These are phyloP conservation scores for Sminthopsis crassicaudata DNA, from an alignment of 2,113 vertebrate species.

Conservation along the genomic window DNA sequence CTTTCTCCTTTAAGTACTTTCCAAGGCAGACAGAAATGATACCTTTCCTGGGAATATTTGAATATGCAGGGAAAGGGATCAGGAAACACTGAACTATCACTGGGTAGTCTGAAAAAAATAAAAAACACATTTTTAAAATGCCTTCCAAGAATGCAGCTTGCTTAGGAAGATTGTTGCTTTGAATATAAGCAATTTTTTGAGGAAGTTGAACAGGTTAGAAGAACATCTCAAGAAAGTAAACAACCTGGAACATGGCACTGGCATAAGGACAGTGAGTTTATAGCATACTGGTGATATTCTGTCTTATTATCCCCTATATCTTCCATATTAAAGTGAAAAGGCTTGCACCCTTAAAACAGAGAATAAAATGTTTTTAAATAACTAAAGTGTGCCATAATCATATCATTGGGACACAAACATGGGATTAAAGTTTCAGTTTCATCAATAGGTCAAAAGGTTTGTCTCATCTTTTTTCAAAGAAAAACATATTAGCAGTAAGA, in stretches of 20 bases:
- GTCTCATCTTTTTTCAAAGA: not conserved
- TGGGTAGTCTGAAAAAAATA: conserved; percentile 12
- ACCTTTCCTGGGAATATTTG: not conserved
- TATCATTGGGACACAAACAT: not conserved
- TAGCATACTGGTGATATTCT: not conserved
- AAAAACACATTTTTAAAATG: not conserved
- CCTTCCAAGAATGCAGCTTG: not conserved
- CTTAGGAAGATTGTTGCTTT: conserved; percentile 11
- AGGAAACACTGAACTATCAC: not conserved
- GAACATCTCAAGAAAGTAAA: not conserved
- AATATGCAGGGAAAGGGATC: not conserved
- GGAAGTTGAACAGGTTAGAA: not conserved
- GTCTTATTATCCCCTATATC: not conserved
- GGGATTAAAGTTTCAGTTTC: not conserved
- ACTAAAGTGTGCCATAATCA: not conserved
- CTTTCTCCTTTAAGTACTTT: conserved; percentile 2
- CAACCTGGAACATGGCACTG: not conserved
- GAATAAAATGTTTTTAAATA: not conserved
- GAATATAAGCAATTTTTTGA: not conserved
- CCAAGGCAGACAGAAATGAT: not conserved
- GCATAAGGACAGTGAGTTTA: not conserved
- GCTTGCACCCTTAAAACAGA: not conserved
- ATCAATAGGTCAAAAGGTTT: not conserved
- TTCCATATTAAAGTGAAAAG: not conserved
- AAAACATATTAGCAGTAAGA: not conserved